Conservation (phyloP, 2,113 vertebrate species). For the Pitta sordida region DNA sequence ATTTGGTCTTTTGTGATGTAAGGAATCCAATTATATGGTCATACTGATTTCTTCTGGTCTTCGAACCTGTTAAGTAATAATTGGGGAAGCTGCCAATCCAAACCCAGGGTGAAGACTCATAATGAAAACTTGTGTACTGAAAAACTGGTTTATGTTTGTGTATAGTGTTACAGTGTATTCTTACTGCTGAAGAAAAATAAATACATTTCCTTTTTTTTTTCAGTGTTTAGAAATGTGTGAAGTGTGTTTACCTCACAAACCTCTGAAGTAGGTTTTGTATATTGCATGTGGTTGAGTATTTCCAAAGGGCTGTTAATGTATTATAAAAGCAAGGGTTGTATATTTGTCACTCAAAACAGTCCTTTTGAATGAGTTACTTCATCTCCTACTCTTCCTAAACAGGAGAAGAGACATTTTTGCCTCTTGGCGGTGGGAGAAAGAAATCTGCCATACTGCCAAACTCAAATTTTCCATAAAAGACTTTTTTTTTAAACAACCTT, state of each 20-base stretch:
- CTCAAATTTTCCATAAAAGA: not conserved
- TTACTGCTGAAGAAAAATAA: constrained; percentile 59
- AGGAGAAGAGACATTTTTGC: not conserved
- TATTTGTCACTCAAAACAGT: not conserved
- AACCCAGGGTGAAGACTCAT: not conserved
- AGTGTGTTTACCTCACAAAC: constrained; percentile 66
- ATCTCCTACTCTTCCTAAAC: not conserved
- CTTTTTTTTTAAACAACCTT: not conserved
- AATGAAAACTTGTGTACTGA: constrained; percentile 14
- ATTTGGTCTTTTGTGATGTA: not conserved
- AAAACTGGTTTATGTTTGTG: constrained; percentile 36
- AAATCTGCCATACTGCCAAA: not conserved
- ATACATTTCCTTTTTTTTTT: constrained; percentile 8
- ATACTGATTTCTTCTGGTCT: constrained; percentile 20
- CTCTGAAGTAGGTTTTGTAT: constrained; percentile 60
- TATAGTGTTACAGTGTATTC: constrained; percentile 48
- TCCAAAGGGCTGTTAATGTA: constrained; percentile 22
- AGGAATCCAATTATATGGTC: not conserved
- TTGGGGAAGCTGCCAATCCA: constrained; percentile 30
- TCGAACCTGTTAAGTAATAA: not conserved
- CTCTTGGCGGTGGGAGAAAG: not conserved
- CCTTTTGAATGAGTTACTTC: not conserved
- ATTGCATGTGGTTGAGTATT: constrained; percentile 49
- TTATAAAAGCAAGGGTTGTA: not conserved
- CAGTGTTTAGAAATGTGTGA: constrained; percentile 58